Percentiles rank a stretch among this genome's conserved stretches.
These are phyloP conservation scores for Cinclus cinclus DNA, from an alignment of 2,113 vertebrate genomes.

Conservation along the genomic window DNA sequence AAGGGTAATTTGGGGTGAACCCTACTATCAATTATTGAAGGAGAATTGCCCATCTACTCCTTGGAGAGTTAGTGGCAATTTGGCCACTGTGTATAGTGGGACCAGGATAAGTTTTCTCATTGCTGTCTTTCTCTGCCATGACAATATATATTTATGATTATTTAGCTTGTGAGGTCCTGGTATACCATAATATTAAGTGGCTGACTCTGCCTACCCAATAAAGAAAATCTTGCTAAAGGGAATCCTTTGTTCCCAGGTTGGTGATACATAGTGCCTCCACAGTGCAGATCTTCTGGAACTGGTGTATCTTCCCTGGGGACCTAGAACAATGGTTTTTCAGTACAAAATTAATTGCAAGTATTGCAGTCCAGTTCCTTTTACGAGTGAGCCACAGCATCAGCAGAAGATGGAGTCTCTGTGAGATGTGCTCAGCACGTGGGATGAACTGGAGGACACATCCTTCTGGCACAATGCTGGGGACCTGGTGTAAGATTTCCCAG, in stretches of 20 bases:
- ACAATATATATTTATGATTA: neutral
- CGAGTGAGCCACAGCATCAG: neutral
- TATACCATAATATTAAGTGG: neutral
- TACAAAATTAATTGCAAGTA: neutral
- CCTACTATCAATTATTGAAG: neutral
- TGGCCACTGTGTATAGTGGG: neutral
- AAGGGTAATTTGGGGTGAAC: neutral
- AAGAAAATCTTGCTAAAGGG: neutral
- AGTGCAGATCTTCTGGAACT: neutral
- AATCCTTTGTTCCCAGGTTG: neutral
- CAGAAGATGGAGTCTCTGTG: neutral
- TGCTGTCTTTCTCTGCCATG: neutral
- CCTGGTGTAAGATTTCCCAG: neutral
- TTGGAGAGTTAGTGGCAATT: neutral
- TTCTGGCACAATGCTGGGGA: neutral
- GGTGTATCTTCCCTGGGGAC: neutral
- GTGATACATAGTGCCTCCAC: neutral
- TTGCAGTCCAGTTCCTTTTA: neutral
- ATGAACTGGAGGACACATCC: neutral
- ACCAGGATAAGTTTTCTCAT: neutral
- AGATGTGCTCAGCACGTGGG: rapidly evolving
- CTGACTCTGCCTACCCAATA: neutral
- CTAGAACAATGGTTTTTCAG: neutral
- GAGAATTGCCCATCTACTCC: neutral
- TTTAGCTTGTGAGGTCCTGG: neutral